phyloP scores from a whole-genome alignment of 2,888 invertebrate species.

The Ypsolopha sequella region DNA sequence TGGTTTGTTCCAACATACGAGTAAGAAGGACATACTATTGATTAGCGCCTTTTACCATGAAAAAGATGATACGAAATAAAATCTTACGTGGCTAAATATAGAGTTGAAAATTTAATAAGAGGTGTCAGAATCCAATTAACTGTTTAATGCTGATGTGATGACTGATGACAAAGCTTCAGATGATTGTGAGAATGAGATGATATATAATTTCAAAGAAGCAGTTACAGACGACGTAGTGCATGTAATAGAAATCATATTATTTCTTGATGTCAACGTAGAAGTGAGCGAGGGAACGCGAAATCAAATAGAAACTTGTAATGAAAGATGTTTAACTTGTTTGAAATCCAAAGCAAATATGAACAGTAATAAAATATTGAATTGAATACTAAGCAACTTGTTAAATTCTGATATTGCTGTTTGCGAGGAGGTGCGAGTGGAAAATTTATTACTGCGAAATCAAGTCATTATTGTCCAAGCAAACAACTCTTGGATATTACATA shows the following conservation, averaged over 20 bases:
- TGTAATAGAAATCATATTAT: slow-evolving; percentile 67
- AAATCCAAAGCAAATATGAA: slow-evolving; percentile 53
- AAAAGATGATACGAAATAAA: not conserved
- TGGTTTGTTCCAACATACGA: slow-evolving; percentile 26
- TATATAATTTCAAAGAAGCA: not conserved
- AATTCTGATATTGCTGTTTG: slow-evolving; percentile 37
- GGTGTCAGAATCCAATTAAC: not conserved
- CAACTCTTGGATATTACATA: not conserved
- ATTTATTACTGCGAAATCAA: slow-evolving; percentile 19
- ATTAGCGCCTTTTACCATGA: slow-evolving; percentile 46
- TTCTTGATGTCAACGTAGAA: slow-evolving; percentile 37
- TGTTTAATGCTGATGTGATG: not conserved
- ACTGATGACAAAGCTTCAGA: not conserved
- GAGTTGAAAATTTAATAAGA: not conserved
- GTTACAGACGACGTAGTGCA: slow-evolving; percentile 45
- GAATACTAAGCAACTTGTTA: slow-evolving; percentile 48
- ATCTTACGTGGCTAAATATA: not conserved
- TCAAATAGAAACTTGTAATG: slow-evolving; percentile 70
- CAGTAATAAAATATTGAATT: slow-evolving; percentile 63
- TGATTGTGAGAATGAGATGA: not conserved
- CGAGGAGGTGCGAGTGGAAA: slow-evolving; percentile 34
- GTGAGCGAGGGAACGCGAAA: slow-evolving; percentile 51
- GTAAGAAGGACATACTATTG: slow-evolving; percentile 44
- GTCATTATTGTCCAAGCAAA: not conserved
- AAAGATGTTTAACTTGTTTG: slow-evolving; percentile 59